Base-by-base conservation (phyloP, 2,797 vertebrate species). In the Lithobates pipiens region DNA sequence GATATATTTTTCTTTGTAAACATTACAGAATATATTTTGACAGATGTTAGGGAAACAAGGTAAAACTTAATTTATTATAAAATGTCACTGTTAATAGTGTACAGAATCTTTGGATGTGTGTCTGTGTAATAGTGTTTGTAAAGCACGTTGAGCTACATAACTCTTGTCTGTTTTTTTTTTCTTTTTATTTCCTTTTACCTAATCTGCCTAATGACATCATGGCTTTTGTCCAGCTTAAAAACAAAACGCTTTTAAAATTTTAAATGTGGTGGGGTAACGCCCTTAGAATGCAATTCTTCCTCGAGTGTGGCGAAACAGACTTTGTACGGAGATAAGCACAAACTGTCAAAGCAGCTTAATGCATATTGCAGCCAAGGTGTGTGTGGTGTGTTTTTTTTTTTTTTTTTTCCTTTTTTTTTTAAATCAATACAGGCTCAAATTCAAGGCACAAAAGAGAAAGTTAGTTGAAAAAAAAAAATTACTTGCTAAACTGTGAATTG, bases 31-130 rank as follows among this genome's bases (percentile, higher is more conserved):
- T 65, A 90, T 94, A 95, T 94, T 95, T 94, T 94, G 90, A 93
- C 89, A 93, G 92, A 61, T 46, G 25, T 67, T n/a, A 42, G 93
- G 93, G 93, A 93, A 90, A 91, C 90, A 86, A 70, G 88, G 83
- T 50, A 82, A 88, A 90, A 92, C n/a, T 93, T 95, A 94, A 94
- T 94, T 95, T 95, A 95, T 95, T 95, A 68, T 83, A 57, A 68
- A 34, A 21, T 78, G 10, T 76, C 16, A 9, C 81, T 39, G 81
- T 70, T 76, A 84, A 75, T 87, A 80, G 76, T 76, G 42, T 76
- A 70, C 15, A 77, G 23, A 77, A 80, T 67, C 3, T 10, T 44
- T 67, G 21, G 9, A 7, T 10, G 32, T 63, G 10, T 73, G 29
- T 81, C 32, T 44, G 18, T 61, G 34, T 21, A n/a, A 46, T 39